A percentile compares a stretch with the other conserved stretches of the same genome.
These are phyloP conservation scores for Nesometra sesokonis DNA, from an alignment of 35 echinoderm and acorn worm genomes.

Conservation along the genomic window DNA sequence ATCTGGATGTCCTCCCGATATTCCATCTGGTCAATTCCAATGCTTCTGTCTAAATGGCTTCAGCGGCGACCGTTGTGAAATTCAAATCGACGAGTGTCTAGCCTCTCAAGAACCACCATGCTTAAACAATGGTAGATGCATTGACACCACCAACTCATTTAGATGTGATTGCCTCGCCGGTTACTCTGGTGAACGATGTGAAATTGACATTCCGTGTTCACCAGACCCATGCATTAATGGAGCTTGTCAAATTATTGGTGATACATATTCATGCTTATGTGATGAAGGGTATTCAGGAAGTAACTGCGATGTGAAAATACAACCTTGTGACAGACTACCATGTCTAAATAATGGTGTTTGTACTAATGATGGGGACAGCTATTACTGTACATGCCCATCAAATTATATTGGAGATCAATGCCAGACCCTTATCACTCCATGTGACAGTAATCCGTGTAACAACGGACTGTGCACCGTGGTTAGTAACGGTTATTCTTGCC, in stretches of 20 bases:
- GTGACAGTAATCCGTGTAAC: slow-evolving; percentile 62
- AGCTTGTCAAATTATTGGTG: slow-evolving; percentile 56
- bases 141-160: slow-evolving; percentile 31
- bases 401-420: slow-evolving; percentile 56
- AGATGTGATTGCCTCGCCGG: slow-evolving; percentile 56
- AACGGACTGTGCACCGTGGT: slow-evolving; percentile 52
- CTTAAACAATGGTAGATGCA: slow-evolving; percentile 58
- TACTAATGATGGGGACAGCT: slow-evolving; percentile 15
- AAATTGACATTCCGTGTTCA: slow-evolving; percentile 69
- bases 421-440: slow-evolving; percentile 74
- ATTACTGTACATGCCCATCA: slow-evolving; percentile 39
- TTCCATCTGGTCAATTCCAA: slow-evolving; percentile 49
- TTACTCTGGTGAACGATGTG: slow-evolving; percentile 58
- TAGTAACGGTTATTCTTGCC: slow-evolving; percentile 35
- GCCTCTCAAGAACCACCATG: slow-evolving; percentile 56
- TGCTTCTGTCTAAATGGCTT: slow-evolving; percentile 88
- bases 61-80: slow-evolving; percentile 80
- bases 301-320: slow-evolving; percentile 56
- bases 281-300: slow-evolving; percentile 61
- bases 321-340: slow-evolving; percentile 71
- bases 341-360: slow-evolving; percentile 73
- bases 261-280: slow-evolving; percentile 60
- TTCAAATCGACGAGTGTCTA: slow-evolving; percentile 78
- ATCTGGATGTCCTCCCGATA: slow-evolving; percentile 29
- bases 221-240: slow-evolving; percentile 83